These are phyloP conservation scores for Antechinus stuartii DNA, from an alignment of 2,113 vertebrate species.

Conservation along the genomic window DNA sequence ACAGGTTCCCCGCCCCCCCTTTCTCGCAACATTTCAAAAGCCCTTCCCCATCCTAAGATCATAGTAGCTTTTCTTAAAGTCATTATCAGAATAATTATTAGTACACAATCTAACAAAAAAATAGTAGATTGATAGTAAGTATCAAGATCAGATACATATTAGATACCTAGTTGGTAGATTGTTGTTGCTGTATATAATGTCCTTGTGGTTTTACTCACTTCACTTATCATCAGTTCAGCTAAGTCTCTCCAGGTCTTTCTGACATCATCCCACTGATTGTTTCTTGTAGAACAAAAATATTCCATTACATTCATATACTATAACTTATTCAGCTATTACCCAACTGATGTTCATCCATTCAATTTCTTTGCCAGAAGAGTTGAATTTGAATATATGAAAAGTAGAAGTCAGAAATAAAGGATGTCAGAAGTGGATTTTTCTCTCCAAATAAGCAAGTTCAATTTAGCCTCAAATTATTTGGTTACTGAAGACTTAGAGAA, in stretches of 20 bases:
- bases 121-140: neutral
- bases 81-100: neutral
- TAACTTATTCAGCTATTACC: too few relatives aligned
- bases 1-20: neutral
- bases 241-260: too few relatives aligned
- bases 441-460: neutral
- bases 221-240: too few relatives aligned
- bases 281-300: too few relatives aligned
- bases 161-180: neutral
- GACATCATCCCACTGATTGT: too few relatives aligned
- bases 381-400: neutral
- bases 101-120: neutral
- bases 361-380: neutral
- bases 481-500: neutral
- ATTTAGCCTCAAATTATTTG: neutral
- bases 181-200: too few relatives aligned
- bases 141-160: neutral
- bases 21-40: neutral
- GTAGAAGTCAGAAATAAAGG: neutral
- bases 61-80: neutral
- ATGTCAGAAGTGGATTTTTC: neutral
- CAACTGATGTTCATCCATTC: too few relatives aligned
- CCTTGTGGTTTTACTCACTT: too few relatives aligned
- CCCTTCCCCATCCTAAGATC: neutral
- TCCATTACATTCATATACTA: too few relatives aligned